Conservation (phyloP, 1,140 invertebrate species). For the Popillia japonica region DNA sequence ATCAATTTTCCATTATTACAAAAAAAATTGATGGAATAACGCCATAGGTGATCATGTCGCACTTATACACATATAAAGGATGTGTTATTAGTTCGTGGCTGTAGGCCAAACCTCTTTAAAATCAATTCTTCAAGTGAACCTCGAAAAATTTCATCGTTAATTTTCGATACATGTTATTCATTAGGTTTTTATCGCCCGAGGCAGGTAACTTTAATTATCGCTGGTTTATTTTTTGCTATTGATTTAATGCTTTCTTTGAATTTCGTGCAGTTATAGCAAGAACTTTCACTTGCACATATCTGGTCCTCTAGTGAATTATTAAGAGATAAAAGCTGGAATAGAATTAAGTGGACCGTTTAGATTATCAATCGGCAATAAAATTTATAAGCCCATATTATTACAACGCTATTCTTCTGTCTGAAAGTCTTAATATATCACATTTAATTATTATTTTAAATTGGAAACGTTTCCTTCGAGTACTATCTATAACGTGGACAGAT, state of each 20-base stretch:
- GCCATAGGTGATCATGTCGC: not conserved
- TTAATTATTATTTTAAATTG: no score
- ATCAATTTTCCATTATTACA: not conserved
- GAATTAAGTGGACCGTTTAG: no score
- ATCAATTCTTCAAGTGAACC: not conserved
- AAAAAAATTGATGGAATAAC: not conserved
- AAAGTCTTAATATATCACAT: no score
- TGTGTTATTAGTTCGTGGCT: not conserved
- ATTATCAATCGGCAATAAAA: no score
- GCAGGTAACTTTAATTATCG: not conserved
- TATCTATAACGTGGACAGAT: no score
- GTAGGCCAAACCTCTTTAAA: not conserved
- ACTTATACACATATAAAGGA: no score
- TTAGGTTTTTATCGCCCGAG: not conserved
- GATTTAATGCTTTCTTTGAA: not conserved
- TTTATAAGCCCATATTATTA: no score
- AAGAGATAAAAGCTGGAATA: no score
- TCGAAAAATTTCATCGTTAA: not conserved
- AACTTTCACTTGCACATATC: no score
- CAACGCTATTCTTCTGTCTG: no score
- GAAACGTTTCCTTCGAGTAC: no score
- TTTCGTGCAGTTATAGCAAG: not conserved
- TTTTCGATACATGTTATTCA: not conserved
- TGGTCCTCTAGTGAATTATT: no score
- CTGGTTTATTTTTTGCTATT: not conserved